A percentile compares a stretch with the other conserved stretches of the same genome.
Conservation (phyloP, 2,888 invertebrate species). For the Drosophila pullipes region DNA sequence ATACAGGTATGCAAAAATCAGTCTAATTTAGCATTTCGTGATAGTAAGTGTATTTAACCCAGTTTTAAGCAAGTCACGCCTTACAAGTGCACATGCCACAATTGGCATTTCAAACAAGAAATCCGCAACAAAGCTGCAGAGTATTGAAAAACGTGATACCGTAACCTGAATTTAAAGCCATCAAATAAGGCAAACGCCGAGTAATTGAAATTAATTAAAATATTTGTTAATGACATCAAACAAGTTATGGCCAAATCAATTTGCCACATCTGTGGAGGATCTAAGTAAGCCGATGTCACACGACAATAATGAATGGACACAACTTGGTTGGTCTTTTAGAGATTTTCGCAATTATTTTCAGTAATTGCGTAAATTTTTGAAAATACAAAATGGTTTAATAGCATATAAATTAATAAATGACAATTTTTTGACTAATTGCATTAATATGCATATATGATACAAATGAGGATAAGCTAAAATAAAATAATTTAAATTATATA, state of each 20-base stretch:
- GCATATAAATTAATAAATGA: not conserved
- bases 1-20: slow-evolving; percentile 37
- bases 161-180: slow-evolving; percentile 63
- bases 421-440: not conserved
- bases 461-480: not conserved
- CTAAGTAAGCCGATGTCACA: slow-evolving; percentile 17
- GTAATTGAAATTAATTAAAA: slow-evolving; percentile 75
- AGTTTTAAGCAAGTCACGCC: slow-evolving; percentile 71
- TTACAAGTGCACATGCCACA: slow-evolving; percentile 55
- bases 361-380: slow-evolving; percentile 19
- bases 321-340: slow-evolving; percentile 6
- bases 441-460: not conserved
- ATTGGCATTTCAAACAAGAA: slow-evolving; percentile 16
- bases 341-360: slow-evolving; percentile 17
- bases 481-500: not conserved
- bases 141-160: slow-evolving; percentile 48
- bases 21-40: slow-evolving; percentile 40
- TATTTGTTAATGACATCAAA: slow-evolving; percentile 70
- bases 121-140: slow-evolving; percentile 34
- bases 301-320: slow-evolving; percentile 18
- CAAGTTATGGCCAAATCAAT: slow-evolving; percentile 51
- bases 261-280: slow-evolving; percentile 37
- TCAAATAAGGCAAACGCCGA: slow-evolving; percentile 39
- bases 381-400: not conserved
- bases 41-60: slow-evolving; percentile 57